Evolutionary conservation across 2,888 invertebrate species (phyloP).

Genomic region (Nasonovia ribisnigri): DNA sequence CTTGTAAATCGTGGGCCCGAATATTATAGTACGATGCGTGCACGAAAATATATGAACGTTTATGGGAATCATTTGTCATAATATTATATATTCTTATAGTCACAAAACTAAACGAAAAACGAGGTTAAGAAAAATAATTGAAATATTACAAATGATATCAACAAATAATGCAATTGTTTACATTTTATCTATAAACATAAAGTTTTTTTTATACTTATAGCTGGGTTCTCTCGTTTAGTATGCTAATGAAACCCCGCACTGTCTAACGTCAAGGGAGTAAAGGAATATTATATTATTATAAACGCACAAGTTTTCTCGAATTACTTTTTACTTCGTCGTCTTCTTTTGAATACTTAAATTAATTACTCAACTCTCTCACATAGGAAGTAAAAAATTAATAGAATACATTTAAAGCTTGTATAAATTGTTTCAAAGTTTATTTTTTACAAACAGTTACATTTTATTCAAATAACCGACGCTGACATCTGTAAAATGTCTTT

Average conservation of each 20-base stretch:
- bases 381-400: conserved; percentile 36
- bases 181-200: neutral
- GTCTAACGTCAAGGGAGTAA: no score
- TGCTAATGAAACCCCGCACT: conserved; percentile 24
- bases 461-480: neutral
- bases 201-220: conserved; percentile 17
- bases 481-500: neutral
- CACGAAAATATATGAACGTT: neutral
- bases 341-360: conserved; percentile 54
- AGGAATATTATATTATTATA: conserved; percentile 29
- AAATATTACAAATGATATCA: conserved; percentile 15
- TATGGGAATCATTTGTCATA: neutral
- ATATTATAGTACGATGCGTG: neutral
- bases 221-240: neutral
- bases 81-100: neutral
- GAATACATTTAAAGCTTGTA: neutral
- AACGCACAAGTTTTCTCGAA: conserved; percentile 11
- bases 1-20: neutral
- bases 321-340: conserved; percentile 16
- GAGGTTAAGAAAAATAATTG: neutral
- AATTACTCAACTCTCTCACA: conserved; percentile 18
- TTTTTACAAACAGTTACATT: neutral
- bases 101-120: neutral
- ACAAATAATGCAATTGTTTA: conserved; percentile 10
- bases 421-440: neutral